phyloP scores from a whole-genome alignment of 2,113 vertebrate genomes.

The Amphiprion ocellaris region DNA sequence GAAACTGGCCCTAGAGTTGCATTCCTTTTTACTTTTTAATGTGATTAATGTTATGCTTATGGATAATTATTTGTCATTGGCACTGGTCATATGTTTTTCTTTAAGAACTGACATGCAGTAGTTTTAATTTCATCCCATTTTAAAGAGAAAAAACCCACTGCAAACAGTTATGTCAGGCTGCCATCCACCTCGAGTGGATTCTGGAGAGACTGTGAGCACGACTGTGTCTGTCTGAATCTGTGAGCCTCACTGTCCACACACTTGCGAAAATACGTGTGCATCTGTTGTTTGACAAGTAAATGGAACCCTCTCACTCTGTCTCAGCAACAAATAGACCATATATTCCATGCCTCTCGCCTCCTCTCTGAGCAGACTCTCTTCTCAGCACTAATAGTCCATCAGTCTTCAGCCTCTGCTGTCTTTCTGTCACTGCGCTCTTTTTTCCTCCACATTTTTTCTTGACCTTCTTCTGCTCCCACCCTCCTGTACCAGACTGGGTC shows the following conservation, averaged over 20 bases:
- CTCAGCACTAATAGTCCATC: slow-evolving; percentile 27
- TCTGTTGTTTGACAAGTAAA: slow-evolving; percentile 51
- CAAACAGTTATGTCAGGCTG: neutral
- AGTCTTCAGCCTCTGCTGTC: slow-evolving; percentile 3
- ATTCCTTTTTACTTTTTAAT: neutral
- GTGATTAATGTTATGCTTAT: neutral
- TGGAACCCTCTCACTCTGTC: slow-evolving; percentile 22
- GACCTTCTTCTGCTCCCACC: slow-evolving; percentile 8
- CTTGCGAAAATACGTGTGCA: neutral
- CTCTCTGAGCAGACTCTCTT: slow-evolving; percentile 20
- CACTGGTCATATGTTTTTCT: neutral
- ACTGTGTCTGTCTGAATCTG: neutral
- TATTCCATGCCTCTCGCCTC: neutral
- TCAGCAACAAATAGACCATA: slow-evolving; percentile 34
- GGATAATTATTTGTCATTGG: neutral
- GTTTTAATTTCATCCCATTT: neutral
- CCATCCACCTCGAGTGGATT: neutral
- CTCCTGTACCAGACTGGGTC: neutral
- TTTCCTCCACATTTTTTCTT: neutral
- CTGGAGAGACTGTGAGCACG: neutral
- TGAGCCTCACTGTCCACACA: neutral
- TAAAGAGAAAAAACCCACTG: neutral
- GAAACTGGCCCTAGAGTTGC: neutral
- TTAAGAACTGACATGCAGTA: too few relatives aligned
- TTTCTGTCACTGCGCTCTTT: neutral